Evolutionary conservation across 1,140 invertebrate genomes (phyloP).

Genomic region (Kradibia gibbosae): DNA sequence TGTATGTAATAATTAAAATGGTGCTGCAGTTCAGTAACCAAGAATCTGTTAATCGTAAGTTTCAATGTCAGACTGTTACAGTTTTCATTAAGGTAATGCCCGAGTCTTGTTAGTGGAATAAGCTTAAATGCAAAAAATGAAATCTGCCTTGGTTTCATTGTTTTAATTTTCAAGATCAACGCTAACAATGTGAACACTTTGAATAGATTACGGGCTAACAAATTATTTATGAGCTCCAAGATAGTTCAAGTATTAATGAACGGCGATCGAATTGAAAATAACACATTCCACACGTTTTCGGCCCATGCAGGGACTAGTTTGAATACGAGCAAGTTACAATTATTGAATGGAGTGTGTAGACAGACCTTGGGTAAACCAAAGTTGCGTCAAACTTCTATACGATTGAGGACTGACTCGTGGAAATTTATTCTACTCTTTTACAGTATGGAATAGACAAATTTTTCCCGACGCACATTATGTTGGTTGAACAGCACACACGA

Average conservation of each 20-base stretch:
- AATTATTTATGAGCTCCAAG: constrained; percentile 46
- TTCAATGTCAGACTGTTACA: too few relatives aligned
- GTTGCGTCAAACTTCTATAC: not conserved
- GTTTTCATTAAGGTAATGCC: not conserved
- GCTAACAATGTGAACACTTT: constrained; percentile 27
- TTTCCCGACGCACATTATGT: not conserved
- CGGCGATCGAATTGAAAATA: constrained; percentile 41
- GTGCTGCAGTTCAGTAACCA: too few relatives aligned
- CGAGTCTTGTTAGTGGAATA: too few relatives aligned
- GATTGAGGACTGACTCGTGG: not conserved
- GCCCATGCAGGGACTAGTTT: constrained; percentile 13
- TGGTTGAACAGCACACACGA: not conserved
- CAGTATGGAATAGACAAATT: constrained; percentile 22
- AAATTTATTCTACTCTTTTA: constrained; percentile 21
- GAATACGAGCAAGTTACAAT: constrained; percentile 16
- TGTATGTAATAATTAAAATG: too few relatives aligned
- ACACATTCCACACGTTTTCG: constrained; percentile 29
- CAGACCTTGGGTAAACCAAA: constrained; percentile 9
- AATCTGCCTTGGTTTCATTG: constrained; percentile 22
- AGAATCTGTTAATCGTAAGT: too few relatives aligned
- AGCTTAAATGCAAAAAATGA: not conserved
- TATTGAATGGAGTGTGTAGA: not conserved
- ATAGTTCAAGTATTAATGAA: constrained; percentile 9
- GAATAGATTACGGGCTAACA: constrained; percentile 21
- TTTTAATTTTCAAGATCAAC: constrained; percentile 31